These are phyloP conservation scores for Sarcophaga rosellei DNA, from an alignment of 2,888 invertebrate genomes.

Conservation along the genomic window DNA sequence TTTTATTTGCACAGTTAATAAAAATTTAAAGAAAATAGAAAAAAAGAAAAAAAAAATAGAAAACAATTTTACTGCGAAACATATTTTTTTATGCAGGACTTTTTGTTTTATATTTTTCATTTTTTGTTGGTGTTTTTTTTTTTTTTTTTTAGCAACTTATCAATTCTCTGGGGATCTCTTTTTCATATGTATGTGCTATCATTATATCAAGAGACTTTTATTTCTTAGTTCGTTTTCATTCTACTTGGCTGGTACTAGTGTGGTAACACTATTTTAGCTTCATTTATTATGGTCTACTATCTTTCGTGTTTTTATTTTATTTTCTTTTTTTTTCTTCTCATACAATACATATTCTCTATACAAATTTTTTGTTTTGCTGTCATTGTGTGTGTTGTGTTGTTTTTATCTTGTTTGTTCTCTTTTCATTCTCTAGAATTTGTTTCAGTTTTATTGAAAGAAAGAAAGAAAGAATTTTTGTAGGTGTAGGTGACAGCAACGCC, in stretches of 20 bases:
- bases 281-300: constrained; percentile 72
- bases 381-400: background rate
- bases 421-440: constrained; percentile 43
- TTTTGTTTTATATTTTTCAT: too few species aligned
- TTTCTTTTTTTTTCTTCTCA: background rate
- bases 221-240: constrained; percentile 5
- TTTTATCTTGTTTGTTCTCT: constrained; percentile 39
- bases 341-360: background rate
- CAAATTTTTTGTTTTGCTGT: background rate
- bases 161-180: too few species aligned
- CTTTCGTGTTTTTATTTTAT: constrained; percentile 59
- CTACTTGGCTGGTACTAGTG: constrained; percentile 45
- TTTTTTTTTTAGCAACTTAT: too few species aligned
- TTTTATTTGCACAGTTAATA: background rate
- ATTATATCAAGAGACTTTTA: constrained; percentile 6
- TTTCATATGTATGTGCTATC: constrained; percentile 15
- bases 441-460: constrained; percentile 19
- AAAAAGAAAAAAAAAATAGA: background rate
- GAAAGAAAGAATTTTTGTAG: constrained; percentile 17
- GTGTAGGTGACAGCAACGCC: constrained; percentile 21
- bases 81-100: too few species aligned
- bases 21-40: background rate
- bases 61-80: background rate
- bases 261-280: constrained; percentile 73
- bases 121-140: too few species aligned